phyloP scores from a whole-genome alignment of 1,140 invertebrate genomes.

The Aethina tumida region DNA sequence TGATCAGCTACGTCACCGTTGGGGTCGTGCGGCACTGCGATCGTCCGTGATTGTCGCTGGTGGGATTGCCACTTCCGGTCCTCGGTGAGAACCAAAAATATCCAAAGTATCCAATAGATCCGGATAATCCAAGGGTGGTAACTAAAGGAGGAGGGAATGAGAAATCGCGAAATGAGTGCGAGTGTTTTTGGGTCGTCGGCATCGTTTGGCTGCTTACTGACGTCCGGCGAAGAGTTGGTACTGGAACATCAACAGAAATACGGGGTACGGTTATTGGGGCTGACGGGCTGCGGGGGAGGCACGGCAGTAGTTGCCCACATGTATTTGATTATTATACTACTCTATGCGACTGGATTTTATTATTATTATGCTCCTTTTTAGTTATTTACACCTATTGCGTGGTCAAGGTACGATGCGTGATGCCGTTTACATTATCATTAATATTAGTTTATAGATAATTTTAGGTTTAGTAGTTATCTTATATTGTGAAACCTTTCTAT shows the following conservation, averaged over 20 bases:
- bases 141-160: background rate
- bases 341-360: background rate
- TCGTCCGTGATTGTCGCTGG: conserved; percentile 30
- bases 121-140: background rate
- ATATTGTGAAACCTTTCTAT: too few species aligned
- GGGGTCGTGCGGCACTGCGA: conserved; percentile 15
- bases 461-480: too few species aligned
- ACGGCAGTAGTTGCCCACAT: background rate
- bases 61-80: conserved; percentile 28
- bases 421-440: background rate
- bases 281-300: conserved; percentile 23
- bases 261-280: too few species aligned
- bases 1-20: conserved; percentile 3
- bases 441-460: too few species aligned
- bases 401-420: background rate
- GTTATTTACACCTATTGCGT: background rate
- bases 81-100: conserved; percentile 15
- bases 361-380: background rate
- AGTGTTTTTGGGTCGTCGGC: conserved; percentile 6
- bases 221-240: conserved; percentile 63
- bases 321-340: conserved; percentile 5
- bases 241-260: conserved; percentile 50
- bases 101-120: conserved; percentile 10
- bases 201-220: conserved; percentile 42
- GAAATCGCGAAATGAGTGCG: conserved; percentile 7